phyloP scores from a whole-genome alignment of 2,113 vertebrate species.

The Sterrhoptilus dennistouni region DNA sequence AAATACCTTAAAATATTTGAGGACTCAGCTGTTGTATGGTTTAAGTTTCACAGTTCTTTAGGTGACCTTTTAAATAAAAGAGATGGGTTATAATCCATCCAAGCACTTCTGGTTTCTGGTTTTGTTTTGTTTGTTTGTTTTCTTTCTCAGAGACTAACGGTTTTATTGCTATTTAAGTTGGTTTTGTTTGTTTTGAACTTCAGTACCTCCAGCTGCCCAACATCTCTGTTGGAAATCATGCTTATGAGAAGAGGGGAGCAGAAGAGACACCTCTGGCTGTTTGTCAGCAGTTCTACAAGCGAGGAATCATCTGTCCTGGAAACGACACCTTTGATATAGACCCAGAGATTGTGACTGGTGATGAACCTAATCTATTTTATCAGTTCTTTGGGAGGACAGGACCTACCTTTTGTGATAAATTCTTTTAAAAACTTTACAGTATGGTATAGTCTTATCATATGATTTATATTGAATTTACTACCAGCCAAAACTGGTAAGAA shows the following conservation, averaged over 20 bases:
- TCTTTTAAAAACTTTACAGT: not conserved
- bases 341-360: constrained; percentile 86
- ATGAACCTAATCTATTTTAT: constrained; percentile 10
- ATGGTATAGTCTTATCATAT: not conserved
- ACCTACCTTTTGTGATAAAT: not conserved
- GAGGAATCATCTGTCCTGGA: constrained; percentile 81
- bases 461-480: not conserved
- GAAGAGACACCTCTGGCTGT: constrained; percentile 78
- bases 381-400: not conserved
- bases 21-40: not conserved
- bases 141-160: not conserved
- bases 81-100: not conserved
- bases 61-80: not conserved
- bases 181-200: constrained; percentile 16
- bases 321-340: constrained; percentile 91
- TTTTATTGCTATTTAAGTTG: not conserved
- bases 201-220: constrained; percentile 85
- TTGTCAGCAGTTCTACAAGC: constrained; percentile 88
- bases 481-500: not conserved
- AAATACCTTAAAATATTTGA: not conserved
- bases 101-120: not conserved
- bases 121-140: not conserved
- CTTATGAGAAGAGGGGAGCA: constrained; percentile 76
- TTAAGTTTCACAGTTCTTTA: not conserved
- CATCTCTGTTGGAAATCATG: constrained; percentile 87